phyloP scores from a whole-genome alignment of 2,888 invertebrate genomes.

The Apamea epomidion region DNA sequence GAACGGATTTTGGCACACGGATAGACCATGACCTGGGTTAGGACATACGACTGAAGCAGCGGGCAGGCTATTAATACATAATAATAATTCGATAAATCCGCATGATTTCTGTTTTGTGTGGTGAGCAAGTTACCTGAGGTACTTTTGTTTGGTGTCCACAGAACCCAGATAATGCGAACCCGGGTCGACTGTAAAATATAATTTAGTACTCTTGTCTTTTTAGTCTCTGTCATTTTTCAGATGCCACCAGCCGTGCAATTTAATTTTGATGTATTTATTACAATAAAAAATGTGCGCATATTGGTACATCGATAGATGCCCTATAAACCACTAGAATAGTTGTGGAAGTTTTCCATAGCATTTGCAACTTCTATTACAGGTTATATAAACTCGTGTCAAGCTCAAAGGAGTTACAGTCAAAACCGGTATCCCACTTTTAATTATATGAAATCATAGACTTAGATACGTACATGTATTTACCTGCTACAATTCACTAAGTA shows the following conservation, averaged over 20 bases:
- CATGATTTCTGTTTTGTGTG: not conserved
- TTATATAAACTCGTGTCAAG: conserved; percentile 60
- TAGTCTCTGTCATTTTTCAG: not conserved
- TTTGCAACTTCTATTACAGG: conserved; percentile 50
- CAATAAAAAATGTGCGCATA: not conserved
- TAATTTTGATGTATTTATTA: not conserved
- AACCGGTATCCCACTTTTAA: conserved; percentile 57
- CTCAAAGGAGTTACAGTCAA: conserved; percentile 56
- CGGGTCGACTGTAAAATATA: not conserved
- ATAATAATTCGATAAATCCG: not conserved
- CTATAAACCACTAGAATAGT: conserved; percentile 39
- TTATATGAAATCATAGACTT: conserved; percentile 34
- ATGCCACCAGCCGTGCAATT: not conserved
- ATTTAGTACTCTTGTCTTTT: not conserved
- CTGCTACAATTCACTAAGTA: conserved; percentile 10
- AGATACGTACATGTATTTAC: conserved; percentile 1
- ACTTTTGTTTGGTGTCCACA: not conserved
- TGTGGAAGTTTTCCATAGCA: conserved; percentile 43
- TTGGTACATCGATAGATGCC: conserved; percentile 22
- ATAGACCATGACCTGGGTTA: not conserved
- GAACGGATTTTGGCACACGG: not conserved
- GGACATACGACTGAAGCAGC: not conserved
- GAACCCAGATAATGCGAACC: not conserved
- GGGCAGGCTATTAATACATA: not conserved
- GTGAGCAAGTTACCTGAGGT: not conserved